phyloP scores from a whole-genome alignment of 1,140 invertebrate genomes.

The Euura saliciscinereae region DNA sequence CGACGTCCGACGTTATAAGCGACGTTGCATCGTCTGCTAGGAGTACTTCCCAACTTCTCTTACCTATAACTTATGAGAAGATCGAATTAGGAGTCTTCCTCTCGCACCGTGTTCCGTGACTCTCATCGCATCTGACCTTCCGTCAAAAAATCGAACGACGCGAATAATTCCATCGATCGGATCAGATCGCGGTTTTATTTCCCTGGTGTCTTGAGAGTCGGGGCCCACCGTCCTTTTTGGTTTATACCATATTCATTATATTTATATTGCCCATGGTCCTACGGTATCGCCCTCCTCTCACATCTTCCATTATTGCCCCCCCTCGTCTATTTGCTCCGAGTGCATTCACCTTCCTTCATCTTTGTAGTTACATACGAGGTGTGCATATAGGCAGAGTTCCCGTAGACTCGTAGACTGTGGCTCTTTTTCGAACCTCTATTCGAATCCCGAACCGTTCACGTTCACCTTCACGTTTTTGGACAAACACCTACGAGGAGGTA shows the following conservation, averaged over 20 bases:
- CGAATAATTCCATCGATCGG: not conserved
- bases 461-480: not conserved
- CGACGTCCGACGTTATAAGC: not conserved
- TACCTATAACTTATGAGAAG: no score
- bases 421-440: no score
- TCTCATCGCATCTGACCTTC: no score
- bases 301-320: not conserved
- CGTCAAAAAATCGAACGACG: not conserved
- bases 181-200: not conserved
- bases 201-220: not conserved
- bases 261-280: not conserved
- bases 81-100: not conserved
- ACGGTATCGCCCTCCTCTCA: conserved; percentile 2
- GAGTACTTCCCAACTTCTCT: no score
- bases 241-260: no score
- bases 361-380: not conserved
- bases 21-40: not conserved
- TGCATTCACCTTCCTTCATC: conserved; percentile 5
- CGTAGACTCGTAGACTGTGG: no score
- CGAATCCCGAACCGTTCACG: no score
- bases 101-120: no score
- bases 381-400: no score
- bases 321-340: not conserved
- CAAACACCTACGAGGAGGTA: not conserved
- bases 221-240: no score